Evolutionary conservation across 92 coral and sea anemone genomes (phyloP).

Genomic region (Metridium senile): DNA sequence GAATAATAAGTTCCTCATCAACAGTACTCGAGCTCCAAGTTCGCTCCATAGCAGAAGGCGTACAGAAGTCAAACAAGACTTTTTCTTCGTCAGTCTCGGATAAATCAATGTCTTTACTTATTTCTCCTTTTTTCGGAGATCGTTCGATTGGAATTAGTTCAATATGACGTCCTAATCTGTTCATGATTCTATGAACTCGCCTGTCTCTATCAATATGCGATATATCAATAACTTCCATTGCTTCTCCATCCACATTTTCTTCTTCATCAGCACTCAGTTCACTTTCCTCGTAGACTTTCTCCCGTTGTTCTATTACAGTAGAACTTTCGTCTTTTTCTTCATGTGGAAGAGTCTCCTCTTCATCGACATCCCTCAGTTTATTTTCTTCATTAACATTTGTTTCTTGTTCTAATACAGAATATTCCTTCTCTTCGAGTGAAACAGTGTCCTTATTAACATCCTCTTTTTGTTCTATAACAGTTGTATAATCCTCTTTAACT

Average conservation of each 20-base stretch:
- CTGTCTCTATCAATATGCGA: constrained; percentile 28
- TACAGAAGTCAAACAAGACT: constrained; percentile 6
- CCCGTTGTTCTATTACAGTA: background rate
- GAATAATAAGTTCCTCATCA: constrained; percentile 11
- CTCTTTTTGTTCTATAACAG: background rate
- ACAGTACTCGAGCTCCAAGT: background rate
- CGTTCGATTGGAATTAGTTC: constrained; percentile 28
- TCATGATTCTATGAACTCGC: constrained; percentile 8
- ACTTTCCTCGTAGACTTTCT: constrained; percentile 8
- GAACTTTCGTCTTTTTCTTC: background rate
- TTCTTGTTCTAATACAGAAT: background rate
- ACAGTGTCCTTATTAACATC: background rate
- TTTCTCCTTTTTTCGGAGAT: constrained; percentile 5
- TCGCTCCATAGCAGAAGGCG: constrained; percentile 6
- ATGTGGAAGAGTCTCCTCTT: background rate
- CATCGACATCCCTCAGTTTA: background rate
- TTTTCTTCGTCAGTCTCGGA: constrained; percentile 26
- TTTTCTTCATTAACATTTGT: background rate
- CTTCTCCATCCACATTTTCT: background rate
- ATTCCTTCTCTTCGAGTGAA: background rate
- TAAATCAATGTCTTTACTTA: constrained; percentile 14
- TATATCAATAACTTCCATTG: constrained; percentile 23
- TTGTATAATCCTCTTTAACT: background rate
- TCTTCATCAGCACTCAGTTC: constrained; percentile 20
- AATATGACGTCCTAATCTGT: constrained; percentile 25